Evolutionary conservation across 2,888 invertebrate genomes (phyloP), one percentile per base, ranked within the genome.

Genomic region (Coecobrya sp.): DNA sequence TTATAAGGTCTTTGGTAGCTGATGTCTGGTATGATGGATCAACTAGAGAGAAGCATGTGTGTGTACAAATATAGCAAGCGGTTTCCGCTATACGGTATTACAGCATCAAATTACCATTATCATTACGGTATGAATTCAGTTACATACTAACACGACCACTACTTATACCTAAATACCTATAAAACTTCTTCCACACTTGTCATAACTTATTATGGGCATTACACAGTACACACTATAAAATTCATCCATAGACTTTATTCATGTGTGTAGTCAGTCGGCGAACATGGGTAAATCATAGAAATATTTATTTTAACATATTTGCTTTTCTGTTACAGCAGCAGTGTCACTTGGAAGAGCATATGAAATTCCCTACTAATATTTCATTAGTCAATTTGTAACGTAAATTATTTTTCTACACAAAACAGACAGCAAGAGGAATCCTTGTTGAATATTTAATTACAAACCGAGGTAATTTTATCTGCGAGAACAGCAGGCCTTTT

Each of bases 331-430:
- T 36, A 36, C 7, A 4, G 36, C 7, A 4, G 36, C 10, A 49
- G 10, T 49, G 49, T 49, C 49, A 49, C 49, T 7, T 49, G 49
- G 49, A 49, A 49, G 49, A 49, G 10, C 49, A 49, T 10, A 42
- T 13, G 13, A 49, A 13, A 49, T 49, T 49, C 13, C 11, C 10
- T 49, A 1, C 49, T 55, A n/a, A 13, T n/a, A 55, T n/a, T 55
- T n/a, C 62, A 62, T n/a, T 25, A n/a, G 62, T 62, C 62, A 62
- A 68, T 68, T 68, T 68, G 70, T 73, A 42, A 16, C 70, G 36
- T 73, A n/a, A 73, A 30, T 73, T 73, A 42, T 73, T 68, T 27
- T 36, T 16, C 5, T 73, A n/a, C 42, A 73, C n/a, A 19, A 68
- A 68, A 36, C 68, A 73, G 70, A 62, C 55, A 55, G 30, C 30